Base-by-base conservation (phyloP, 2,113 vertebrate species). In the Mesocricetus auratus region DNA sequence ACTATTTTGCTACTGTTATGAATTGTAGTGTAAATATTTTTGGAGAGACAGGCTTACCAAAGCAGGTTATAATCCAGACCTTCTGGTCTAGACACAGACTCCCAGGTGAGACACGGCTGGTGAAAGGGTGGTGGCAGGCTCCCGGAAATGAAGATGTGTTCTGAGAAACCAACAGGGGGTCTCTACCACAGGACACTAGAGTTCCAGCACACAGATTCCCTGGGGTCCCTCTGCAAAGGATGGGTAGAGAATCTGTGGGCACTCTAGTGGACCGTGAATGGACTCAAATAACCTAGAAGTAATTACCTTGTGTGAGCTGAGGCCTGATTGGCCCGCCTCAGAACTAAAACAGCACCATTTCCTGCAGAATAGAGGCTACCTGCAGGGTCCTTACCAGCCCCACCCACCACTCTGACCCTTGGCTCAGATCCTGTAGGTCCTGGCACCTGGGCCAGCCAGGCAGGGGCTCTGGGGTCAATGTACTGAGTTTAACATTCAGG, bases 1-100 rank as follows among this genome's bases (percentile, higher is more conserved):
- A 83, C 81, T 83, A 62, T 62, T 83, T 62, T 83, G n/a, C 81
- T 62, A 82, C 24, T 60, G 56, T n/a, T 60, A 83, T 83, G 13
- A 83, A 42, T 62, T 29, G n/a, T 62, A 83, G 42, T 42, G 56
- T 26, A 29, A 60, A 42, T n/a, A 71, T 71, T 71, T 71, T 71
- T 39, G 19, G 69, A 71, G 69, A 39, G 8, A 71, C 7, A 68
- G 66, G 66, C 36, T 15, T 36, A 31, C 26, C 45, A 53, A 78
- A 50, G n/a, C 9, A 36, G 53, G 2, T 58, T 53, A 29, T 16
- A 13, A 29, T 13, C 56, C n/a, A 16, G 22, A 82, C 58, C 56
- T 15, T 3, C 6, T 39, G 22, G 12, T 82, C 22, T 39, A 3
- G 45, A 77, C 56, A 71, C 58, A 60, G 77, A 86, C 77, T 9